phyloP scores from a whole-genome alignment of 2,797 vertebrate species.

The Apogon hyalosoma region DNA sequence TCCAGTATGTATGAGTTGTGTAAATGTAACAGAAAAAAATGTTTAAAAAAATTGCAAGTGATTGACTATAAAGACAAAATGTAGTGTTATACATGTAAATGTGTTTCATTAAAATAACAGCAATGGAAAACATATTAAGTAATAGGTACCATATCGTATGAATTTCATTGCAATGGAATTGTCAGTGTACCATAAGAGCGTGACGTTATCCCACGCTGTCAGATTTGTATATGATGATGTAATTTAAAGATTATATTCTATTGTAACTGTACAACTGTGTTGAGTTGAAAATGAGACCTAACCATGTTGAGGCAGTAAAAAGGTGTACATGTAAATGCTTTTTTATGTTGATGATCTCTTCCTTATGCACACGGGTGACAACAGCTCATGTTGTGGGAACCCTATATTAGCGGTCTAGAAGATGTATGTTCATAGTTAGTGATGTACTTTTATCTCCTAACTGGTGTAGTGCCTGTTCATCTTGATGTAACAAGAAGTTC shows the following conservation, averaged over 20 bases:
- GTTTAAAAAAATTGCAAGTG: slow-evolving; percentile 79
- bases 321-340: slow-evolving; percentile 87
- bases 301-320: slow-evolving; percentile 84
- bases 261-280: slow-evolving; percentile 89
- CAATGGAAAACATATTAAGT: slow-evolving; percentile 80
- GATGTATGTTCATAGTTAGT: slow-evolving; percentile 87
- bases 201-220: slow-evolving; percentile 83
- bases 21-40: slow-evolving; percentile 80
- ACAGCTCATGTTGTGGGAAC: slow-evolving; percentile 78
- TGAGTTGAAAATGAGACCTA: slow-evolving; percentile 84
- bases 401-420: slow-evolving; percentile 83
- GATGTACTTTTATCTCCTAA: slow-evolving; percentile 87
- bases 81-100: slow-evolving; percentile 88
- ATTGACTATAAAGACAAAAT: slow-evolving; percentile 83
- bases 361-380: slow-evolving; percentile 82
- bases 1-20: slow-evolving; percentile 87
- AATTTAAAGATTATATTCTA: slow-evolving; percentile 89
- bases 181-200: slow-evolving; percentile 86
- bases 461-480: slow-evolving; percentile 90
- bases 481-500: slow-evolving; percentile 84
- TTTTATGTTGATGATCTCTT: slow-evolving; percentile 84
- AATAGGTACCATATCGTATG: slow-evolving; percentile 83
- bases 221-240: slow-evolving; percentile 90
- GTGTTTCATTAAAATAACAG: slow-evolving; percentile 84
- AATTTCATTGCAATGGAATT: slow-evolving; percentile 83